Percentiles rank a stretch among this genome's conserved stretches.
These are phyloP conservation scores for Phortica variegata DNA, from an alignment of 1,140 invertebrate genomes.

Conservation along the genomic window DNA sequence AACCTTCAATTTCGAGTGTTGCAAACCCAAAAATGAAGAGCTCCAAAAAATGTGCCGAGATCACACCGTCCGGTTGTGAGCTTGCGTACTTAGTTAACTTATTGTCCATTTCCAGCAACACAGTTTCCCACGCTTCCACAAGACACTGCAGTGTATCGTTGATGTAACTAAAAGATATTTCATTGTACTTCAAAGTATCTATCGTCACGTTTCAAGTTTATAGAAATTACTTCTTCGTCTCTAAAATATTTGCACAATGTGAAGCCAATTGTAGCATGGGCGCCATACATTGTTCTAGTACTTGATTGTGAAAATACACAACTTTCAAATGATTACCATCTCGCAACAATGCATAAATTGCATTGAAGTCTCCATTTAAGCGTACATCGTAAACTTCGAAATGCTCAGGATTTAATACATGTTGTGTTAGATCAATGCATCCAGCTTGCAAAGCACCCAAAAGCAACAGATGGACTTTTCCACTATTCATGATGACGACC, in stretches of 20 bases:
- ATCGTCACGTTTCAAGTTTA: neutral
- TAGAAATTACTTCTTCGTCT: constrained; percentile 59
- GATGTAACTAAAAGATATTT: constrained; percentile 61
- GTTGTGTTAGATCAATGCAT: constrained; percentile 65
- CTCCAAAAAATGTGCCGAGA: constrained; percentile 89
- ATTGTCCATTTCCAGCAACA: constrained; percentile 90
- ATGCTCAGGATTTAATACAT: constrained; percentile 60
- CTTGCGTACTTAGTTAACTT: constrained; percentile 87
- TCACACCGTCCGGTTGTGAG: constrained; percentile 72
- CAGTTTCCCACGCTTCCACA: constrained; percentile 92
- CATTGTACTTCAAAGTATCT: neutral
- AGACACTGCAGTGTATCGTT: constrained; percentile 79
- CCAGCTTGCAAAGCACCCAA: constrained; percentile 84
- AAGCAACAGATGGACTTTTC: constrained; percentile 73
- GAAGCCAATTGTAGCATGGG: constrained; percentile 71
- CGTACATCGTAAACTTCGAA: constrained; percentile 65
- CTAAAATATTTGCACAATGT: constrained; percentile 71
- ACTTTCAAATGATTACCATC: constrained; percentile 60
- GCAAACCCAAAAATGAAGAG: constrained; percentile 82
- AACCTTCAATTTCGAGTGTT: constrained; percentile 72
- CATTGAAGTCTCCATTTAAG: constrained; percentile 64
- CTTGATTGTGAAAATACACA: constrained; percentile 66
- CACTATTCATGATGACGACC: constrained; percentile 74
- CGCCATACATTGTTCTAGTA: constrained; percentile 66
- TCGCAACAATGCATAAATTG: constrained; percentile 61